phyloP scores from a whole-genome alignment of 1,140 invertebrate species.

The Euglossa dilemma region DNA sequence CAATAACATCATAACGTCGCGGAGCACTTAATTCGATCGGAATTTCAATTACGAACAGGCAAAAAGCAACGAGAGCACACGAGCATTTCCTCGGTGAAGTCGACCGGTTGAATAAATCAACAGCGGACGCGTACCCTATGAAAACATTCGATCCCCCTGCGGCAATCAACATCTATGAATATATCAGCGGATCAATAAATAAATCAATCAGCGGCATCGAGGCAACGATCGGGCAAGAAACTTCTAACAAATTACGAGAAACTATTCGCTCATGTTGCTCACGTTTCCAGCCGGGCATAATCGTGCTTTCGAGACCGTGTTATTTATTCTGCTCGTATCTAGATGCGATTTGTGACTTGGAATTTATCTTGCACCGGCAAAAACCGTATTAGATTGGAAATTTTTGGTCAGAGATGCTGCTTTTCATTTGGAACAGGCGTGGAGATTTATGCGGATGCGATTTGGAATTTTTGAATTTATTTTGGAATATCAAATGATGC shows the following conservation, averaged over 20 bases:
- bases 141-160: slow-evolving; percentile 13
- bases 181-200: slow-evolving; percentile 18
- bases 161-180: slow-evolving; percentile 12
- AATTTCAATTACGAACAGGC: slow-evolving; percentile 3
- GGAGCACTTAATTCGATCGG: slow-evolving; percentile 11
- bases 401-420: too few relatives aligned
- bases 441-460: too few relatives aligned
- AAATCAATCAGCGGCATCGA: background rate
- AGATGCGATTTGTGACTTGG: too few relatives aligned
- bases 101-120: slow-evolving; percentile 18
- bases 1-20: slow-evolving; percentile 1
- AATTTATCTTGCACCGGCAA: background rate
- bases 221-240: background rate
- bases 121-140: background rate
- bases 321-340: background rate
- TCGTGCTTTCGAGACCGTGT: background rate
- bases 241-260: background rate
- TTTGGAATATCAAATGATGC: too few relatives aligned
- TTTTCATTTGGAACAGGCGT: too few relatives aligned
- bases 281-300: background rate
- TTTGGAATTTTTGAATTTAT: too few relatives aligned
- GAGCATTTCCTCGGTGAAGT: background rate
- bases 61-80: background rate
- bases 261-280: background rate
- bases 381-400: background rate